Evolutionary conservation across 2,888 invertebrate species (phyloP).

Genomic region (Elaeidobius kamerunicus): DNA sequence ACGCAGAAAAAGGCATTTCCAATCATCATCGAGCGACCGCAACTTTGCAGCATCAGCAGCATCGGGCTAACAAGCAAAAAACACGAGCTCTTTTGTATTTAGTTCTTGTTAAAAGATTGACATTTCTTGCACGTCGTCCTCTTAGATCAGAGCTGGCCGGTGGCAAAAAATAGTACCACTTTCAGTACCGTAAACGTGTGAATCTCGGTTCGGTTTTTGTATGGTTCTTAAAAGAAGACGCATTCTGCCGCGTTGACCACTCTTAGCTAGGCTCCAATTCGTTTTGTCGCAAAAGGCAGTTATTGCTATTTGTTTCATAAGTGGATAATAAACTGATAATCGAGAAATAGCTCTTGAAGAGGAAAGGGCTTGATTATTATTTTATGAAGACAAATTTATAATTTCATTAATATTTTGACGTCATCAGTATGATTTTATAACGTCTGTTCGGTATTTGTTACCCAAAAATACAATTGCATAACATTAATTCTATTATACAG

Average conservation of each 20-base stretch:
- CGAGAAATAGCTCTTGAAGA: background rate
- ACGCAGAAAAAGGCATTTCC: constrained; percentile 21
- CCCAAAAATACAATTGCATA: too few species aligned
- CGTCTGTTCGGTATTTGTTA: too few species aligned
- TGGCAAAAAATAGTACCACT: constrained; percentile 27
- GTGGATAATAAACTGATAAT: too few species aligned
- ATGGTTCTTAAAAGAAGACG: constrained; percentile 21
- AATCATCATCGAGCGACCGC: constrained; percentile 24
- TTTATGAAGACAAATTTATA: too few species aligned
- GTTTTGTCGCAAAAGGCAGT: constrained; percentile 1
- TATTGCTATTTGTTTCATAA: background rate
- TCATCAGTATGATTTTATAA: too few species aligned
- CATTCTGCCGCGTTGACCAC: too few species aligned
- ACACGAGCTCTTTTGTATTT: constrained; percentile 24
- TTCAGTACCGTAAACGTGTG: constrained; percentile 30
- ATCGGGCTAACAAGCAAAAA: constrained; percentile 29
- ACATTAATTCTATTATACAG: too few species aligned
- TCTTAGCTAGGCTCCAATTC: too few species aligned
- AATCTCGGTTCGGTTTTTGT: constrained; percentile 28
- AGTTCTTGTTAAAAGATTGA: constrained; percentile 28
- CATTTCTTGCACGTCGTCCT: constrained; percentile 26
- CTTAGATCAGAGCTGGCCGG: constrained; percentile 23
- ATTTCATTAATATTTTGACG: too few species aligned
- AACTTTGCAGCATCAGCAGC: too few species aligned
- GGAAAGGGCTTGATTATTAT: too few species aligned